Evolutionary conservation across 2,113 vertebrate genomes (phyloP).

Genomic region (Protobothrops flavoviridis): DNA sequence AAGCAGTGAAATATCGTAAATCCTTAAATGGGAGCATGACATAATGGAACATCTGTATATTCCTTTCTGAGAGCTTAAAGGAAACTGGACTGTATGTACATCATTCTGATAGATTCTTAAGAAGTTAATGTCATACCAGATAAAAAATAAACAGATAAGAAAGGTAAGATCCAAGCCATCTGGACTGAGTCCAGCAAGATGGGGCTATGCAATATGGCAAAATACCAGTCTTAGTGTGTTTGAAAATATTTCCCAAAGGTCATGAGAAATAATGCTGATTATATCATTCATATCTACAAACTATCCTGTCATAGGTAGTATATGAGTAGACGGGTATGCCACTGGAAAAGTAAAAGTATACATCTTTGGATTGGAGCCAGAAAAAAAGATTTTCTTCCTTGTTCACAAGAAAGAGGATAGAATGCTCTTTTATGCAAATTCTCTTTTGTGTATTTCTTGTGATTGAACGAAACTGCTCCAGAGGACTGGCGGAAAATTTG

Average conservation of each 20-base stretch:
- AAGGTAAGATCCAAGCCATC: not conserved
- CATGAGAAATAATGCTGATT: not conserved
- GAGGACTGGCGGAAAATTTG: not conserved
- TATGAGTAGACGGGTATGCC: not conserved
- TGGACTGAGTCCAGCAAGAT: not conserved
- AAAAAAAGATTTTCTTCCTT: not conserved
- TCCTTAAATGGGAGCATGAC: not conserved
- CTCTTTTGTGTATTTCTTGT: not conserved
- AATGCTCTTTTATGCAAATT: not conserved
- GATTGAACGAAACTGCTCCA: not conserved
- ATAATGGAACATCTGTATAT: not conserved
- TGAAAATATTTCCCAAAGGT: not conserved
- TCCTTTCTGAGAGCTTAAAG: not conserved
- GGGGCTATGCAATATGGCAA: not conserved
- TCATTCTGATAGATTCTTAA: not conserved
- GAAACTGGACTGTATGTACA: not conserved
- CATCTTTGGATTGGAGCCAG: not conserved
- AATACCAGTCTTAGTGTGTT: not conserved
- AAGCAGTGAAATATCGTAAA: not conserved
- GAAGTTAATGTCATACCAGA: not conserved
- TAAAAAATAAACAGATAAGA: not conserved
- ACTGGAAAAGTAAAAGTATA: not conserved
- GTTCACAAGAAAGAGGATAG: not conserved
- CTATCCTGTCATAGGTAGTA: not conserved
- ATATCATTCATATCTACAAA: not conserved